Evolutionary conservation across 1,140 invertebrate genomes (phyloP), one percentile per base, ranked within the genome.

Genomic region (Listronotus bonariensis): DNA sequence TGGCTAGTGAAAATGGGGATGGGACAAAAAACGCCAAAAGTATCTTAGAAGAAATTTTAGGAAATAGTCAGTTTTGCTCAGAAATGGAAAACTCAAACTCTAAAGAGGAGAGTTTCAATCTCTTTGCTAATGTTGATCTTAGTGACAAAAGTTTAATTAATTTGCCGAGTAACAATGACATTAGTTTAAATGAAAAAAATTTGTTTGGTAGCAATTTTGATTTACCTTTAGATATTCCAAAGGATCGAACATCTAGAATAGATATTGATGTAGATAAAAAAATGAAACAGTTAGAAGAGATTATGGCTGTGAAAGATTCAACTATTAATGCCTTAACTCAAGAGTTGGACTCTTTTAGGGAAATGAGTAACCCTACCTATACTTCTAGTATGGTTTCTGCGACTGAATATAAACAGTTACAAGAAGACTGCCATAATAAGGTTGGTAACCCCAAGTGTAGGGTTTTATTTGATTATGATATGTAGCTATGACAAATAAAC

Each of bases 391-490:
- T 76, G 42, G 75, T 75, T 8, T 77, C 76, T 41, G 80, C 80
- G 0, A 83, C 82, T 1, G 82, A 83, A 56, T 83, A 83, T 72
- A 79, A 80, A 58, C 78, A 79, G 5, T 72, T 80, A 12, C 79
- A 81, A 34, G 82, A 83, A 40, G 81, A 83, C 34, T 79, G 76
- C 36, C 77, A 79, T 6, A 74, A 63, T 34, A 79, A 79, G 61
- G 74, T 72, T 70, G 65, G 56, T 26, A n/a, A n/a, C n/a, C n/a
- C n/a, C n/a, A n/a, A n/a, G n/a, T n/a, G n/a, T n/a, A n/a, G n/a
- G n/a, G n/a, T n/a, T n/a, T n/a, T n/a, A n/a, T n/a, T n/a, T n/a
- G n/a, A n/a, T n/a, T n/a, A n/a, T n/a, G n/a, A n/a, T n/a, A n/a
- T n/a, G n/a, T n/a, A n/a, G n/a, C n/a, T n/a, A n/a, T n/a, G n/a